phyloP scores from a whole-genome alignment of 2,888 invertebrate species.

The Palloptera scutellata region DNA sequence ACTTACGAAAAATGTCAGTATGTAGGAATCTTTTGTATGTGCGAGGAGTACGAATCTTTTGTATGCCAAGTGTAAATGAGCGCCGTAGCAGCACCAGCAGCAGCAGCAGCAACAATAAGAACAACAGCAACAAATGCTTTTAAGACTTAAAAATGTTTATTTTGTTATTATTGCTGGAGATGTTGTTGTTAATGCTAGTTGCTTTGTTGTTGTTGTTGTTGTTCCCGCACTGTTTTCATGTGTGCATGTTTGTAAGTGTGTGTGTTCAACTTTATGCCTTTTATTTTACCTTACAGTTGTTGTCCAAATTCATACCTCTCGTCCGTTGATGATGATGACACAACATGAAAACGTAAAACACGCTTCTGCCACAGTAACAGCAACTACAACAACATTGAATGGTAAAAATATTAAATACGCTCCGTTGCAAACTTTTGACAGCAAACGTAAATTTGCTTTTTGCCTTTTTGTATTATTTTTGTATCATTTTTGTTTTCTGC shows the following conservation, averaged over 20 bases:
- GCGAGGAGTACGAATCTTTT: slow-evolving; percentile 58
- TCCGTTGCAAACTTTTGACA: slow-evolving; percentile 59
- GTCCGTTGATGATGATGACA: slow-evolving; percentile 55
- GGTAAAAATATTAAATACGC: slow-evolving; percentile 62
- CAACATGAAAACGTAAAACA: slow-evolving; percentile 61
- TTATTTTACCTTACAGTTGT: slow-evolving; percentile 40
- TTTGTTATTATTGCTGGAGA: slow-evolving; percentile 43
- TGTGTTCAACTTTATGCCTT: slow-evolving; percentile 31
- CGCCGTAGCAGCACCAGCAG: slow-evolving; percentile 40
- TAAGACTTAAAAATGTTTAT: slow-evolving; percentile 52
- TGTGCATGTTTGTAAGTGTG: slow-evolving; percentile 6
- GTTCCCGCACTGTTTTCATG: slow-evolving; percentile 12
- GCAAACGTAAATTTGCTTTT: slow-evolving; percentile 60
- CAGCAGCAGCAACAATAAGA: neutral
- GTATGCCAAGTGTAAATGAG: slow-evolving; percentile 59
- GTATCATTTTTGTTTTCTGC: slow-evolving; percentile 26
- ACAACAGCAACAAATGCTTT: slow-evolving; percentile 51
- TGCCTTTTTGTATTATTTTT: slow-evolving; percentile 21
- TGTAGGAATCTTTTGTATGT: slow-evolving; percentile 58
- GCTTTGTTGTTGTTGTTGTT: slow-evolving; percentile 21
- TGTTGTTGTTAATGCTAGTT: slow-evolving; percentile 28
- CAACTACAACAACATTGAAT: slow-evolving; percentile 3
- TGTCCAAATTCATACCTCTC: slow-evolving; percentile 23
- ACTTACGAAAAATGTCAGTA: slow-evolving; percentile 57
- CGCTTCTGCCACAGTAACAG: slow-evolving; percentile 40